These are phyloP conservation scores for Drosophila athabasca DNA, from an alignment of 1,140 invertebrate genomes.

Conservation along the genomic window DNA sequence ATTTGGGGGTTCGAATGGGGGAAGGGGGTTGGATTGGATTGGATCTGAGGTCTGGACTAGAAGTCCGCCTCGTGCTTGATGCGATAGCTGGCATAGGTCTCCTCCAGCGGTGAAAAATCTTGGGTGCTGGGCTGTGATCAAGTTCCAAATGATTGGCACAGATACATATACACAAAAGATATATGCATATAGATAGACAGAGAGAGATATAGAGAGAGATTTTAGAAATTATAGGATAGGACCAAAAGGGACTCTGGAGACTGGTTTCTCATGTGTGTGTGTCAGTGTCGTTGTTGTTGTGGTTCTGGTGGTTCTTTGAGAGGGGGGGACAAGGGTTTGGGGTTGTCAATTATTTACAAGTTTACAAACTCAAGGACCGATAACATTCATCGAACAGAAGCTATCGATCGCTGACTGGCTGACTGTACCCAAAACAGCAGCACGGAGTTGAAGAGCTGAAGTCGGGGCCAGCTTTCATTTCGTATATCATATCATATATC, in stretches of 20 bases:
- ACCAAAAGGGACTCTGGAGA: conserved; percentile 5
- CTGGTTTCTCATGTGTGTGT: conserved; percentile 22
- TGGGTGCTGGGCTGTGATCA: conserved; percentile 70
- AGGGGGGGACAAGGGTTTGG: conserved; percentile 17
- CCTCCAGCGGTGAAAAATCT: conserved; percentile 81
- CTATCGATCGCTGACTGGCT: conserved; percentile 51
- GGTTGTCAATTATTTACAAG: conserved; percentile 65
- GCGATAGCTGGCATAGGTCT: conserved; percentile 82
- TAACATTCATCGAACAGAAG: conserved; percentile 31
- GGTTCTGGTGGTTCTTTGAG: conserved; percentile 11
- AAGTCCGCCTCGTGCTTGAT: conserved; percentile 82
- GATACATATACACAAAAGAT: conserved; percentile 42
- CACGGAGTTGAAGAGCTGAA: conserved; percentile 14
- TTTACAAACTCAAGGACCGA: conserved; percentile 75
- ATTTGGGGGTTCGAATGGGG: conserved; percentile 10
- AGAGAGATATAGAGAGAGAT: conserved; percentile 39
- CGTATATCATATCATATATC: conserved; percentile 48
- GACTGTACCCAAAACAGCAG: conserved; percentile 37
- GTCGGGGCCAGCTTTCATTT: conserved; percentile 23
- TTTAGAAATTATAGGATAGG: conserved; percentile 44
- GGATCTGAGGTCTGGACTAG: conserved; percentile 40
- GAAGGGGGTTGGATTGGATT: neutral
- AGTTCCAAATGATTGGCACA: conserved; percentile 70
- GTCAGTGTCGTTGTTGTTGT: conserved; percentile 37
- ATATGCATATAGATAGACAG: conserved; percentile 38